phyloP scores from a whole-genome alignment of 64 coral and sea anemone species.

The Stichodactyla mertensii region DNA sequence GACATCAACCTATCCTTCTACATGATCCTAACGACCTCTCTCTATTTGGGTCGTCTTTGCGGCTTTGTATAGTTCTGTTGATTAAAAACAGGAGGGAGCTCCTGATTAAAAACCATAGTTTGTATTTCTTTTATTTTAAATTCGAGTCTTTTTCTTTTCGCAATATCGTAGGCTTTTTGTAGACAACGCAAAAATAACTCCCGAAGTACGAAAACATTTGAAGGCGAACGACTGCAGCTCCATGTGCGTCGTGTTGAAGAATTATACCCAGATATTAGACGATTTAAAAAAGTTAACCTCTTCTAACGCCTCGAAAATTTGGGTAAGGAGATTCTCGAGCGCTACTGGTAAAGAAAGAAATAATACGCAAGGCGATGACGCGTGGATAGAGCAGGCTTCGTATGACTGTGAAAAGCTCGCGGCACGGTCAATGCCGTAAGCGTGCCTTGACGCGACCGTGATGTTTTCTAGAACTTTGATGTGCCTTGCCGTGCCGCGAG shows the following conservation, averaged over 20 bases:
- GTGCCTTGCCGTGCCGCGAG: too few relatives aligned
- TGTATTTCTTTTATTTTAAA: neutral
- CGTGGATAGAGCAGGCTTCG: too few relatives aligned
- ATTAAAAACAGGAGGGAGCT: too few relatives aligned
- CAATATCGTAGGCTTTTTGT: constrained; percentile 25
- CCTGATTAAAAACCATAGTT: too few relatives aligned
- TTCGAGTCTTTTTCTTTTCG: neutral
- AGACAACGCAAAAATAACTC: constrained; percentile 38
- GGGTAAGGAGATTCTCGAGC: constrained; percentile 34
- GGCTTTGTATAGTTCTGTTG: too few relatives aligned
- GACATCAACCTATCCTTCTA: neutral
- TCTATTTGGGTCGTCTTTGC: neutral
- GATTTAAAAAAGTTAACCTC: constrained; percentile 24
- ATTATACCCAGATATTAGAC: constrained; percentile 35
- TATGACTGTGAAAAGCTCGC: too few relatives aligned
- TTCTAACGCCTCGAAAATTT: constrained; percentile 43
- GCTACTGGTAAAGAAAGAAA: too few relatives aligned
- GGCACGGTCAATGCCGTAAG: too few relatives aligned
- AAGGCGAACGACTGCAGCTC: neutral
- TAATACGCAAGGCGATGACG: too few relatives aligned
- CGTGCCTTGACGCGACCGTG: too few relatives aligned
- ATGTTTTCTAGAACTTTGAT: too few relatives aligned
- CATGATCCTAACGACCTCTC: neutral
- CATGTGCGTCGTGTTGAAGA: constrained; percentile 16
- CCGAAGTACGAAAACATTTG: constrained; percentile 38